These are phyloP conservation scores for Trinorchestia longiramus DNA, from an alignment of 1,140 invertebrate species.

Conservation along the genomic window DNA sequence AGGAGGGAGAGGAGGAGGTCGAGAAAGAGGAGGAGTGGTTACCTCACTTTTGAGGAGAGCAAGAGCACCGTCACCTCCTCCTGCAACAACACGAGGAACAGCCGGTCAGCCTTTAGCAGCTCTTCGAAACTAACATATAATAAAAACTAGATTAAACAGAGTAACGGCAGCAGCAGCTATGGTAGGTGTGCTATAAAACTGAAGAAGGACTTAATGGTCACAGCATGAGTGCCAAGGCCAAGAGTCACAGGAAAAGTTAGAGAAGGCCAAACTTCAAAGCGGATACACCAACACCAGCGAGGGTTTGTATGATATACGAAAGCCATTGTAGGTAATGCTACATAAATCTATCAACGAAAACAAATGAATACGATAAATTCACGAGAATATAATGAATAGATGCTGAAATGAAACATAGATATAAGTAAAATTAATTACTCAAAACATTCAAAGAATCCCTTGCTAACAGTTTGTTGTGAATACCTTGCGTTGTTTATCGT, in stretches of 20 bases:
- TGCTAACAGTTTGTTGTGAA: background rate
- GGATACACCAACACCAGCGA: background rate
- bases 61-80: slow-evolving; percentile 60
- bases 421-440: background rate
- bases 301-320: background rate
- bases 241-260: background rate
- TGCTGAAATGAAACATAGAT: background rate
- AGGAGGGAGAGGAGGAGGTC: slow-evolving; percentile 12
- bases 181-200: background rate
- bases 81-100: slow-evolving; percentile 66
- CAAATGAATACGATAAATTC: background rate
- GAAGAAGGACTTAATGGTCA: background rate
- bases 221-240: slow-evolving; percentile 4
- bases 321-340: background rate
- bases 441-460: background rate
- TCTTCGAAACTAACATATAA: slow-evolving; percentile 32
- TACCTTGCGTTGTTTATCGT: background rate
- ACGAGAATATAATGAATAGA: background rate
- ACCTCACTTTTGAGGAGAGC: slow-evolving; percentile 53
- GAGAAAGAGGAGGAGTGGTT: slow-evolving; percentile 50
- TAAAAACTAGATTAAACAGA: background rate
- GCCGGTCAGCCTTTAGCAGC: slow-evolving; percentile 49
- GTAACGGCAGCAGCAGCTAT: background rate
- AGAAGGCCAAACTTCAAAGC: background rate
- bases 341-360: background rate